Evolutionary conservation across 2,113 vertebrate genomes (phyloP).

Genomic region (Gymnogyps californianus): DNA sequence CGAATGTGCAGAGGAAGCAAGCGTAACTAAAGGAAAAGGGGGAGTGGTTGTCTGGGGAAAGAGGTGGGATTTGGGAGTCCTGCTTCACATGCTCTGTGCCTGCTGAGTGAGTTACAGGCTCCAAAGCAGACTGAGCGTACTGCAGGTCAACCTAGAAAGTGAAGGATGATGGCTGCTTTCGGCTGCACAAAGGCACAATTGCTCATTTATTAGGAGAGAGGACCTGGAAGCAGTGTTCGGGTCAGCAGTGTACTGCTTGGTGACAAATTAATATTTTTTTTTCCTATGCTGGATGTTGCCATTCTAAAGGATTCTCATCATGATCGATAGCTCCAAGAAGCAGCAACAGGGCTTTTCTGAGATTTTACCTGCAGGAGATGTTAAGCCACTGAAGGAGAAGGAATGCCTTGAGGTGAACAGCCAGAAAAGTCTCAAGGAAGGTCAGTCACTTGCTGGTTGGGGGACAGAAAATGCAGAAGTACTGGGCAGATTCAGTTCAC

Average conservation of each 20-base stretch:
- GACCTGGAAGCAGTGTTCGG: neutral
- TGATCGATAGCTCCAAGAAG: slow-evolving; percentile 84
- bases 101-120: slow-evolving; percentile 1
- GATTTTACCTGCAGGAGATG: slow-evolving; percentile 71
- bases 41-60: slow-evolving; percentile 54
- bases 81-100: slow-evolving; percentile 40
- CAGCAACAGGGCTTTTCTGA: slow-evolving; percentile 76
- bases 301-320: slow-evolving; percentile 69
- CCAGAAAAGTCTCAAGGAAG: slow-evolving; percentile 84
- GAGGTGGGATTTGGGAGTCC: slow-evolving; percentile 63
- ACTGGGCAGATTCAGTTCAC: neutral
- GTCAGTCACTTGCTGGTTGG: slow-evolving; percentile 66
- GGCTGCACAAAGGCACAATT: neutral
- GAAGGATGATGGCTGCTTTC: slow-evolving; percentile 37
- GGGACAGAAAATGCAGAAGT: neutral
- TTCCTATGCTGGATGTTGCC: slow-evolving; percentile 45
- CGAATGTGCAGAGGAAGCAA: slow-evolving; percentile 48
- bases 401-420: slow-evolving; percentile 77
- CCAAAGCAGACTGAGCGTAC: neutral
- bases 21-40: neutral
- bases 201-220: neutral
- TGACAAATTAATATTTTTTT: neutral
- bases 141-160: slow-evolving; percentile 18
- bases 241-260: neutral
- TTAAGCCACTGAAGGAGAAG: slow-evolving; percentile 76